These are phyloP conservation scores for Drosophila paramelanica DNA, from an alignment of 2,888 invertebrate species.

Conservation along the genomic window DNA sequence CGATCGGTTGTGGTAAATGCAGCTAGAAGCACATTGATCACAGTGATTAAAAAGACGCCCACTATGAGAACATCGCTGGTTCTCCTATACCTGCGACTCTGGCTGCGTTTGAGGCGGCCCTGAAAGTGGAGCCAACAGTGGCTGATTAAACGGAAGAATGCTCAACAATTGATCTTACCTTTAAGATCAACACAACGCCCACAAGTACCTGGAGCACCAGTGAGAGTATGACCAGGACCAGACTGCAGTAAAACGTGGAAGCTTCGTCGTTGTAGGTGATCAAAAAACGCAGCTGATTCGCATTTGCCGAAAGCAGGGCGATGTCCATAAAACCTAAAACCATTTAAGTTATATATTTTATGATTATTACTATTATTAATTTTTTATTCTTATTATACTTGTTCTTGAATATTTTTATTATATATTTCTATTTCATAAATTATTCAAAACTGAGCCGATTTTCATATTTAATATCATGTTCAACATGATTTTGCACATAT, in stretches of 20 bases:
- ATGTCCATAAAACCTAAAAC: conserved; percentile 89
- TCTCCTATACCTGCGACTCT: conserved; percentile 84
- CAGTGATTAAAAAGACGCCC: conserved; percentile 88
- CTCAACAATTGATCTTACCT: conserved; percentile 84
- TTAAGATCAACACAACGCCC: conserved; percentile 87
- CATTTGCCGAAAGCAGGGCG: conserved; percentile 89
- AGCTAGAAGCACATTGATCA: conserved; percentile 89
- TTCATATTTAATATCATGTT: too few species aligned
- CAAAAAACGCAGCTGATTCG: conserved; percentile 89
- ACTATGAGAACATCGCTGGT: conserved; percentile 88
- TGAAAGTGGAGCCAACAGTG: conserved; percentile 34
- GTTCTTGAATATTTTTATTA: too few species aligned
- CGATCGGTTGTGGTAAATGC: conserved; percentile 83
- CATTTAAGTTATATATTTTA: too few species aligned
- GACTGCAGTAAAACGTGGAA: conserved; percentile 87
- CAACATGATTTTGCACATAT: too few species aligned
- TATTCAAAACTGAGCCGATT: too few species aligned
- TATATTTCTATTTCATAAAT: too few species aligned
- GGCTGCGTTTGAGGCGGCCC: conserved; percentile 78
- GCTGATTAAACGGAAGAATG: not conserved
- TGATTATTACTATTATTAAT: not conserved
- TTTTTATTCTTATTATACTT: not conserved
- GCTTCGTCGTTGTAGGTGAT: conserved; percentile 87
- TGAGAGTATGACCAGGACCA: conserved; percentile 87
- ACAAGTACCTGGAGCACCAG: conserved; percentile 88